Evolutionary conservation across 2,888 invertebrate species (phyloP), one percentile per base, ranked within the genome.

Genomic region (Ennomos erosarius): DNA sequence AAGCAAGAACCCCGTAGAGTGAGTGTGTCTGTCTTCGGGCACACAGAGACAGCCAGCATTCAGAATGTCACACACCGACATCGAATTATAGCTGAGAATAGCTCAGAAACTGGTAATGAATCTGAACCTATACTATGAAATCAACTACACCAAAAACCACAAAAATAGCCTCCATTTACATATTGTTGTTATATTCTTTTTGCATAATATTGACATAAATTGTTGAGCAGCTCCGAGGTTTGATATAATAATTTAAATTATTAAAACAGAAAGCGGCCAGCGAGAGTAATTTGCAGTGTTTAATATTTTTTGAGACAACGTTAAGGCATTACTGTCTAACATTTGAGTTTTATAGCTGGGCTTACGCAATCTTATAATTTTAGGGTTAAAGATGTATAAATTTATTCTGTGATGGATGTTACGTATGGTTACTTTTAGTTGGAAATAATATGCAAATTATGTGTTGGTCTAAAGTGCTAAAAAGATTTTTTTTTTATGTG

Each of bases 201-300:
- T 62, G 80, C 76, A 81, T 84, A 80, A 83, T 82, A 82, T 77
- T 75, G 78, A 74, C 77, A 78, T 79, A 82, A 80, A 85, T 83
- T 80, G 77, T 71, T 67, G 67, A 69, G 73, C 63, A 63, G 67
- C 73, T 74, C 75, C 74, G 74, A 69, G 68, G 68, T 68, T 70
- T 67, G 71, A 73, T 76, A 62, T 62, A 55, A 64, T 59, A 68
- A 65, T n/a, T n/a, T n/a, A n/a, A n/a, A n/a, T 67, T 43, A 60
- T 79, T 79, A 83, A 83, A 78, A 80, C 86, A 87, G 88, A 88
- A 87, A 88, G 88, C 81, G 85, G 84, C 67, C 82, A 87, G 81
- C 79, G 81, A 80, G 78, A 76, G 78, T 75, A 75, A 70, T 75
- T 73, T 66, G 67, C 54, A 53, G 55, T 65, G 62, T 66, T 69